Evolutionary conservation across 2,797 vertebrate genomes (phyloP), one percentile per base, ranked within the genome.

Genomic region (Anguilla obscura): DNA sequence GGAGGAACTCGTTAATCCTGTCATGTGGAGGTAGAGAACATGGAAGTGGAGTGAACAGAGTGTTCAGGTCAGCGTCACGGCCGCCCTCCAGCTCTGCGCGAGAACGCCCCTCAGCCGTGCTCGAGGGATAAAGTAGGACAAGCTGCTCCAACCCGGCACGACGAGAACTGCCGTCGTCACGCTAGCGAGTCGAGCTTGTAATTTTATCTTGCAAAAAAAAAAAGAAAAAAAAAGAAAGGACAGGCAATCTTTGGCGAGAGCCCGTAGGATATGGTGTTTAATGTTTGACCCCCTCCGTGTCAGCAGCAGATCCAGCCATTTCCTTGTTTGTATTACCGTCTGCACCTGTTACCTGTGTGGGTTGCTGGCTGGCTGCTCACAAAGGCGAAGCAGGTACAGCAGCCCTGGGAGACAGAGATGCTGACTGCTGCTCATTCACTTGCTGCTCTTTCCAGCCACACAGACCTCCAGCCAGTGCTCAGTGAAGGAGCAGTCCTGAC

Each of bases 1-100:
- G 50, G 79, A 50, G 79, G 79, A 82, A 82, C 79, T 82, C 18
- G 79, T 82, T 82, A 48, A 82, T 82, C 79, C 79, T 82, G 79
- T 82, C 50, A 50, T 82, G 45, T 50, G 40, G 45, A 82, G 79
- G 45, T 82, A n/a, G 45, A 48, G 79, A 48, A 50, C 79, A 82
- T 40, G 24, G 79, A 82, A 45, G 16, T 10, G 45, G 45, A 48
- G 24, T n/a, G 21, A 82, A 50, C 79, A 50, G 45, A 1, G 74
- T n/a, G 40, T 50, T 82, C 45, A 82, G 40, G 79, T 24, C 79
- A n/a, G 79, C 45, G 10, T 82, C 21, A 50, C 36, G 69, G 27
- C 8, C 21, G 16, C n/a, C 76, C 3, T 36, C 18, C 12, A 80
- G 40, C 76, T 8, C 40, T 48, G 40, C 6, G 33, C 3, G 5